Evolutionary conservation across 2,113 vertebrate genomes (phyloP).

Genomic region (Gymnarchus niloticus): DNA sequence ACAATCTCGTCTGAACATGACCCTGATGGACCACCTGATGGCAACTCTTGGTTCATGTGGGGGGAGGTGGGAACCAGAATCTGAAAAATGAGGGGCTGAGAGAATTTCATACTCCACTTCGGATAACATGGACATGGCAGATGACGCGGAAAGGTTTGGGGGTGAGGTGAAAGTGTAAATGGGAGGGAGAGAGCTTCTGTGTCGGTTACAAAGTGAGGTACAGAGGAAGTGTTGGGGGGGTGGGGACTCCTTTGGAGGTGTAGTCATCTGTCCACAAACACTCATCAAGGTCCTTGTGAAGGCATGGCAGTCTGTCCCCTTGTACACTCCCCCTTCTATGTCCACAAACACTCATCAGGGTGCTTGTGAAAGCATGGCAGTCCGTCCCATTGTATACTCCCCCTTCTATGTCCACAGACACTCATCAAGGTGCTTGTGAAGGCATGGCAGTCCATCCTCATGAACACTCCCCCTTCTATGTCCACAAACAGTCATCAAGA

Average conservation of each 20-base stretch:
- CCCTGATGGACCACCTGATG: conserved; percentile 75
- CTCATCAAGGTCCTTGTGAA: too few relatives aligned
- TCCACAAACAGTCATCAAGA: too few relatives aligned
- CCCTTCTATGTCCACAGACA: too few relatives aligned
- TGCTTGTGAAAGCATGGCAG: neutral
- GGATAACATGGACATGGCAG: conserved; percentile 4
- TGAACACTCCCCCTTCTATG: neutral
- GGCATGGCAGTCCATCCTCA: too few relatives aligned
- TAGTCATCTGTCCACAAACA: too few relatives aligned
- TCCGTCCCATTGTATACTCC: neutral
- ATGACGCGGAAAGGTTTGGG: neutral
- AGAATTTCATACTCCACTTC: neutral
- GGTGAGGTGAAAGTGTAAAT: neutral
- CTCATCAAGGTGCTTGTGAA: too few relatives aligned
- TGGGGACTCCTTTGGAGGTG: too few relatives aligned
- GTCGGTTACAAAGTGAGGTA: neutral
- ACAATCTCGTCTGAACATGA: conserved; percentile 70
- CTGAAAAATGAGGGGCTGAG: conserved; percentile 40
- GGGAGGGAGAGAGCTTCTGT: neutral
- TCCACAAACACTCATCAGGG: too few relatives aligned
- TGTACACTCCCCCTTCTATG: too few relatives aligned
- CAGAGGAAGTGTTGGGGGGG: neutral
- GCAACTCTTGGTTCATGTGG: conserved; percentile 62
- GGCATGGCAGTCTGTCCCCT: too few relatives aligned
- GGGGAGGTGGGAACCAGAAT: conserved; percentile 51